Percentiles rank a stretch among this genome's conserved stretches.
Evolutionary conservation across 2,797 vertebrate species (phyloP).

Genomic region (Tarsius wallacei): DNA sequence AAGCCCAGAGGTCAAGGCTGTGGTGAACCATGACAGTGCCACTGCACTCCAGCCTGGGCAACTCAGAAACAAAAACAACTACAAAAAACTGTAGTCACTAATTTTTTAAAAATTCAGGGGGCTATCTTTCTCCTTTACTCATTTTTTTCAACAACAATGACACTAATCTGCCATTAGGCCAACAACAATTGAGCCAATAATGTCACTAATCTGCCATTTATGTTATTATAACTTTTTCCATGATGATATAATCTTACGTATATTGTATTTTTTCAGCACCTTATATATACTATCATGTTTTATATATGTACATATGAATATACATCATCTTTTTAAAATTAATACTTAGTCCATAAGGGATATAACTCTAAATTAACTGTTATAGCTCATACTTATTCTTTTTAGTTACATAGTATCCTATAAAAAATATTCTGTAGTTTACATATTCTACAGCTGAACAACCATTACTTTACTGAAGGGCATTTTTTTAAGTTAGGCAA

Average conservation of each 20-base stretch:
- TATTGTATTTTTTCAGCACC: slow-evolving; percentile 11
- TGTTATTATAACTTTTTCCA: slow-evolving; percentile 48
- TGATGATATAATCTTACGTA: neutral
- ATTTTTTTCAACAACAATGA: neutral
- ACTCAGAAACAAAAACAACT: neutral
- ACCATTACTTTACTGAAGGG: slow-evolving; percentile 7
- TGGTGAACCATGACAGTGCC: no score
- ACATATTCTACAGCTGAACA: slow-evolving; percentile 50
- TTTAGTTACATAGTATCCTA: slow-evolving; percentile 42
- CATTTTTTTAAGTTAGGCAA: slow-evolving; percentile 57
- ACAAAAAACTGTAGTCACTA: neutral
- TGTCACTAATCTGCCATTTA: neutral
- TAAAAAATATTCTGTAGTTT: neutral
- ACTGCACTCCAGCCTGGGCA: no score
- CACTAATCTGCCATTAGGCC: neutral
- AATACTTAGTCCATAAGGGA: neutral
- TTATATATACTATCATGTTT: slow-evolving; percentile 14
- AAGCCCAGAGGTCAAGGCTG: no score
- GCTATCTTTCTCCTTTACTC: neutral
- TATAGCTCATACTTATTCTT: slow-evolving; percentile 35
- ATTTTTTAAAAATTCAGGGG: neutral
- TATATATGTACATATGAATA: neutral
- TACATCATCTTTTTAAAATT: no score
- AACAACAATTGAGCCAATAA: neutral
- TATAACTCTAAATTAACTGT: slow-evolving; percentile 22